A percentile compares a stretch with the other conserved stretches of the same genome.
Evolutionary conservation across 2,888 invertebrate genomes (phyloP).

Genomic region (Ischnus inquisitorius): DNA sequence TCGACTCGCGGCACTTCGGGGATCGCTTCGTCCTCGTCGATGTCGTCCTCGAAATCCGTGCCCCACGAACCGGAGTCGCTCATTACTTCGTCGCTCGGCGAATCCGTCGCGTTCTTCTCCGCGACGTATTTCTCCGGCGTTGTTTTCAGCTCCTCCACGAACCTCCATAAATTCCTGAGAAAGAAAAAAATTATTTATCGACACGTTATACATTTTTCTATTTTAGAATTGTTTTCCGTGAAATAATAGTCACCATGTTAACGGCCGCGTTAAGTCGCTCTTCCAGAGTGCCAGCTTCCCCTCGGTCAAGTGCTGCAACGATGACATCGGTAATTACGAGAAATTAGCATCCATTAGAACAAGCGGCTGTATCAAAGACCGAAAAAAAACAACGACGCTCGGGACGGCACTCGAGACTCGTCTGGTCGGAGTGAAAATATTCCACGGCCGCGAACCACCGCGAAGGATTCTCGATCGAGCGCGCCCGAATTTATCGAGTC

Average conservation of each 20-base stretch:
- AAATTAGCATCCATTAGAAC: slow-evolving; percentile 67
- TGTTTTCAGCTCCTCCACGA: slow-evolving; percentile 80
- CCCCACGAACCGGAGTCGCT: slow-evolving; percentile 82
- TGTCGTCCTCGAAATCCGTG: slow-evolving; percentile 83
- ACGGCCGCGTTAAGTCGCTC: slow-evolving; percentile 80
- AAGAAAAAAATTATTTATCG: slow-evolving; percentile 16
- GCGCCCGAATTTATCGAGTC: neutral
- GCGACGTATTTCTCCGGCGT: slow-evolving; percentile 78
- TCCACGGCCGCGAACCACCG: neutral
- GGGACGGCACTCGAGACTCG: slow-evolving; percentile 5
- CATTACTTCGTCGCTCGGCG: slow-evolving; percentile 72
- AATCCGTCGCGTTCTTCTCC: slow-evolving; percentile 61
- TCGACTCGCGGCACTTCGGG: neutral
- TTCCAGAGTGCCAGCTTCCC: slow-evolving; percentile 84
- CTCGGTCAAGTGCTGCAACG: slow-evolving; percentile 83
- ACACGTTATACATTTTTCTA: too few relatives aligned
- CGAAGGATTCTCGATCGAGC: neutral
- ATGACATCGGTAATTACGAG: slow-evolving; percentile 64
- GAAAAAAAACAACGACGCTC: slow-evolving; percentile 28
- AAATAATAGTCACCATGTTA: slow-evolving; percentile 80
- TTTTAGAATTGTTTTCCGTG: neutral
- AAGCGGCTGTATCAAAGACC: slow-evolving; percentile 13
- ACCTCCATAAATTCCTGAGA: slow-evolving; percentile 78
- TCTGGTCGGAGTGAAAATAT: neutral
- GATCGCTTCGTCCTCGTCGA: slow-evolving; percentile 70